phyloP scores from a whole-genome alignment of 30 jellyfish, hydroid and myxozoan genomes.

The Aurelia sp. region DNA sequence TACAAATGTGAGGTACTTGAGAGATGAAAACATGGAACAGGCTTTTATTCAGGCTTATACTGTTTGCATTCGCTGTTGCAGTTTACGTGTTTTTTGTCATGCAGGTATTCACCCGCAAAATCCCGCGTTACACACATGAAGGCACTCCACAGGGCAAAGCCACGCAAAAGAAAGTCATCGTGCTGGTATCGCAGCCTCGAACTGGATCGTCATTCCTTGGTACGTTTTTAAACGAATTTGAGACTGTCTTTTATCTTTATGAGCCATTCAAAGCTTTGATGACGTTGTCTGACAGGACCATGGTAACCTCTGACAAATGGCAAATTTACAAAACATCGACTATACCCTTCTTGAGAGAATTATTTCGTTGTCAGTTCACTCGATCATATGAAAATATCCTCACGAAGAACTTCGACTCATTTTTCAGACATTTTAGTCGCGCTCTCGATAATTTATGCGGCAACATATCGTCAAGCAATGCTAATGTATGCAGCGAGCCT shows the following conservation, averaged over 20 bases:
- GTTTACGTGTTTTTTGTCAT: neutral
- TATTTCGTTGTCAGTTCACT: constrained; percentile 16
- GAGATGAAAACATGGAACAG: too few relatives aligned
- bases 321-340: neutral
- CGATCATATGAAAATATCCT: neutral
- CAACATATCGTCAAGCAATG: neutral
- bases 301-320: neutral
- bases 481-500: constrained; percentile 25
- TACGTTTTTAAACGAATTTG: constrained; percentile 34
- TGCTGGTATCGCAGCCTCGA: constrained; percentile 82
- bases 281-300: neutral
- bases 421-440: constrained; percentile 11
- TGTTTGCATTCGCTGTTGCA: neutral
- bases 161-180: constrained; percentile 31
- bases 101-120: neutral
- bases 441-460: constrained; percentile 2
- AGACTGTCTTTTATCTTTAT: constrained; percentile 33
- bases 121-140: neutral
- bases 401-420: neutral
- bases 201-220: constrained; percentile 84
- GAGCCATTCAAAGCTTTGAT: constrained; percentile 75
- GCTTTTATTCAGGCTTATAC: too few relatives aligned
- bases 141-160: neutral
- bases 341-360: constrained; percentile 4
- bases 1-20: too few relatives aligned